Evolutionary conservation across 2,888 invertebrate genomes (phyloP).

Genomic region (Omphaloscelis lunosa): DNA sequence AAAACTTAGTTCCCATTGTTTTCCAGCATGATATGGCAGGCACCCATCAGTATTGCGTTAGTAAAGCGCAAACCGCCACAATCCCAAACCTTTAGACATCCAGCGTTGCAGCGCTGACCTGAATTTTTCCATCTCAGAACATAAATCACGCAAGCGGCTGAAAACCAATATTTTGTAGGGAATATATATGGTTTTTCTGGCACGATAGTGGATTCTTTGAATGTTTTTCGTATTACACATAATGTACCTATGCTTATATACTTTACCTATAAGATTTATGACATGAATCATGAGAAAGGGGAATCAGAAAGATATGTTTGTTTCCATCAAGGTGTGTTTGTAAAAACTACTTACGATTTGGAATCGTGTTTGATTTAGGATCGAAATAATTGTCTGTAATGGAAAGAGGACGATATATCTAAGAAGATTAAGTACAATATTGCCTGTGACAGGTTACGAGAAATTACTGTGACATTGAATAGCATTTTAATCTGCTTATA

Average conservation of each 20-base stretch:
- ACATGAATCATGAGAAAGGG: slow-evolving; percentile 3
- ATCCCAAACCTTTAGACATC: slow-evolving; percentile 39
- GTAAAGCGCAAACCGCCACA: slow-evolving; percentile 31
- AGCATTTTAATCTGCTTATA: neutral
- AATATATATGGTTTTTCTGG: slow-evolving; percentile 41
- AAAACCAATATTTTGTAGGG: slow-evolving; percentile 59
- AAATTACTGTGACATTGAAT: neutral
- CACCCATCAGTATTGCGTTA: neutral
- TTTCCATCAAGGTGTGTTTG: neutral
- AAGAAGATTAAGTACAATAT: neutral
- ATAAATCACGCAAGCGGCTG: slow-evolving; percentile 58
- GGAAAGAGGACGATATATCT: neutral
- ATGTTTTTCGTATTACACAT: slow-evolving; percentile 36
- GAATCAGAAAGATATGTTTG: slow-evolving; percentile 27
- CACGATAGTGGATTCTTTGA: slow-evolving; percentile 36
- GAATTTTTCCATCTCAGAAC: slow-evolving; percentile 50
- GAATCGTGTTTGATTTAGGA: neutral
- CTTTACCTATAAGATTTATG: slow-evolving; percentile 31
- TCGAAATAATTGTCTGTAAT: no score
- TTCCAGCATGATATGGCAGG: neutral
- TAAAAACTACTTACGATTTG: slow-evolving; percentile 11
- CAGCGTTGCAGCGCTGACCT: slow-evolving; percentile 49
- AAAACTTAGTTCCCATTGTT: neutral
- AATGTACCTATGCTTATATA: slow-evolving; percentile 14
- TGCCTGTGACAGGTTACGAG: neutral